Base-by-base conservation (phyloP, 2,797 vertebrate species). In the Ctenopoma kingsleyae region DNA sequence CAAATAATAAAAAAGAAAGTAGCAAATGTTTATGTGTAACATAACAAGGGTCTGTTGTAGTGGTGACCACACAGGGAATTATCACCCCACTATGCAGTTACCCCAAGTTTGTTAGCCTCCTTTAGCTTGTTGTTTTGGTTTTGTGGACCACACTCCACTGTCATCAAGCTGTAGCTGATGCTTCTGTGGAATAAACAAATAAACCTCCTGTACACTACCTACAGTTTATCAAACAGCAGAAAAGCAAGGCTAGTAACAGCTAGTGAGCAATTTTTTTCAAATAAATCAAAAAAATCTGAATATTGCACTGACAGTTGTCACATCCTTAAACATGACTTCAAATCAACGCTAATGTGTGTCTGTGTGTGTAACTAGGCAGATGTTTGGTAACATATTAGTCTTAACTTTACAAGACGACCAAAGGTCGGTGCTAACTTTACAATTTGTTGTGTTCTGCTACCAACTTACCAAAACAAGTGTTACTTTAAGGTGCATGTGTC, bases 71-170 rank as follows among this genome's bases (percentile, higher is more conserved):
- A 22, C 13, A 32, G 15, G 22, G 4, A 43, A 22, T 22, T 23
- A 51, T 32, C 7, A 32, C 1, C 43, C 5, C 9, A 12, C 10
- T 62, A 10, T 40, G 5, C 13, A 11, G 43, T 16, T 30, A 23
- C 23, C 4, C 9, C 23, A 13, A 19, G 53, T 5, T 2, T 41
- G 36, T 60, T 22, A 20, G 61, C 11, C 23, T 41, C 35, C 32
- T 59, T 60, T 22, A 56, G 36, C 27, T 38, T 36, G 17, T 62
- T 54, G 17, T 62, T 54, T 56, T 53, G 30, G 22, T 73, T 43
- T 50, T 51, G 8, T 8, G 41, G 8, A 5, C 23, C 7, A 1
- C 8, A 63, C 60, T 44, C 5, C 38, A n/a, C 50, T 17, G 12
- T 30, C 22, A 38, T 30, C 17, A 38, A 13, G 36, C 10, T 35